These are phyloP conservation scores for Palaemon carinicauda DNA, from an alignment of 1,140 invertebrate genomes.

Conservation along the genomic window DNA sequence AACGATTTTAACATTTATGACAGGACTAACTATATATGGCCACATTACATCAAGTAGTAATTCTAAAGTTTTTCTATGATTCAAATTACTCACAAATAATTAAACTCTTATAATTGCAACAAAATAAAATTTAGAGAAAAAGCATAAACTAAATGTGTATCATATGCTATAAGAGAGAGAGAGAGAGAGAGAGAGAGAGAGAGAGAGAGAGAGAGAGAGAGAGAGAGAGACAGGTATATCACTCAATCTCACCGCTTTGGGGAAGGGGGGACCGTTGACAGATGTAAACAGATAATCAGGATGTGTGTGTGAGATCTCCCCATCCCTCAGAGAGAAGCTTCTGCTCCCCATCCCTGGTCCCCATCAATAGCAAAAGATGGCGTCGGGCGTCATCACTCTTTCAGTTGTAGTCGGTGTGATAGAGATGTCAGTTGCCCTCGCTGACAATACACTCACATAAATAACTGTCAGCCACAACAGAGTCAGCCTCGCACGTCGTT, in stretches of 20 bases:
- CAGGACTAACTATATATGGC: no score
- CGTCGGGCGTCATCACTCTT: neutral
- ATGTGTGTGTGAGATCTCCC: neutral
- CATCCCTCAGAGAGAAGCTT: neutral
- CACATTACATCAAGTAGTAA: no score
- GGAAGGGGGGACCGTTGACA: neutral
- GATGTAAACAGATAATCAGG: neutral
- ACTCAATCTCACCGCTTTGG: neutral
- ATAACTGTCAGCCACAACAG: slow-evolving; percentile 45
- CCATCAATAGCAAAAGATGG: neutral
- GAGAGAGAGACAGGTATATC: neutral
- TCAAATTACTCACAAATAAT: no score
- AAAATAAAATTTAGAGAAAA: no score
- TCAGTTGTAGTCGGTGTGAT: neutral
- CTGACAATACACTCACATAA: slow-evolving; percentile 48
- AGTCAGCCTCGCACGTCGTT: slow-evolving; percentile 18
- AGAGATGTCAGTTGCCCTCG: slow-evolving; percentile 42
- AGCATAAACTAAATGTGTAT: neutral
- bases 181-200: neutral
- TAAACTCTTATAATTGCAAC: no score
- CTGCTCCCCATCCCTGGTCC: neutral
- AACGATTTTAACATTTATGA: no score
- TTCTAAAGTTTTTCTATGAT: no score
- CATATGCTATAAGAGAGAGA: neutral
- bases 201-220: slow-evolving; percentile 1